Base-by-base conservation (phyloP, 2,888 invertebrate genomes). In the Rhamnusium bicolor region DNA sequence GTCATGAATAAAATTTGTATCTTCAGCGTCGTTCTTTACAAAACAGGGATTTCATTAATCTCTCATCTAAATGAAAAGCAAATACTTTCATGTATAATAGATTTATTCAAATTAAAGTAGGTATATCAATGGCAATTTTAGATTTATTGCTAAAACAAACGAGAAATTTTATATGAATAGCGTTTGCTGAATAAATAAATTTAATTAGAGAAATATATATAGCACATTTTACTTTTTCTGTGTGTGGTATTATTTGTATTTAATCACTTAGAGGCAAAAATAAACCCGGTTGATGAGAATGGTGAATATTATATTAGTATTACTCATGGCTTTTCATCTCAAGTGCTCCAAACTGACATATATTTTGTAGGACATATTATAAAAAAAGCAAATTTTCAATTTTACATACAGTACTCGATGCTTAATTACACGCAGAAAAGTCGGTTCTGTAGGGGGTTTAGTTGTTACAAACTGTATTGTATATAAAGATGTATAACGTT, bases 11-110 rank as follows among this genome's bases (percentile, higher is more conserved):
- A 29, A 24, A 58, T 24, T 58, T 18, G 58, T 58, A 32, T 16
- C 58, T 4, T 10, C 32, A 32, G 1, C 10, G 19, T 54, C 54
- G 10, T n/a, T 16, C 19, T 10, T 18, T 12, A 14, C 24, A 58
- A 32, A 54, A 58, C 32, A 12, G n/a, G 32, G 18, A 29, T 58
- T 58, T 32, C 58, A 32, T 27, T 58, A 58, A 58, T 58, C 58
- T 58, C 58, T 32, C 32, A 6, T 29, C 58, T n/a, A 32, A 58
- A 58, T 58, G 32, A 27, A 58, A 58, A 8, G 58, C 32, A 58
- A 58, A 29, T 58, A 58, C 58, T 10, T 18, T 5, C 18, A 58
- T 58, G 32, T 58, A 3, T 58, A 58, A 58, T 58, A 58, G 16
- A 58, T 29, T 8, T 29, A 58, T 58, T 12, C 7, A 58, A 16